Evolutionary conservation across 1,140 invertebrate genomes (phyloP), one percentile per base, ranked within the genome.

Genomic region (Drosophila tropicalis): DNA sequence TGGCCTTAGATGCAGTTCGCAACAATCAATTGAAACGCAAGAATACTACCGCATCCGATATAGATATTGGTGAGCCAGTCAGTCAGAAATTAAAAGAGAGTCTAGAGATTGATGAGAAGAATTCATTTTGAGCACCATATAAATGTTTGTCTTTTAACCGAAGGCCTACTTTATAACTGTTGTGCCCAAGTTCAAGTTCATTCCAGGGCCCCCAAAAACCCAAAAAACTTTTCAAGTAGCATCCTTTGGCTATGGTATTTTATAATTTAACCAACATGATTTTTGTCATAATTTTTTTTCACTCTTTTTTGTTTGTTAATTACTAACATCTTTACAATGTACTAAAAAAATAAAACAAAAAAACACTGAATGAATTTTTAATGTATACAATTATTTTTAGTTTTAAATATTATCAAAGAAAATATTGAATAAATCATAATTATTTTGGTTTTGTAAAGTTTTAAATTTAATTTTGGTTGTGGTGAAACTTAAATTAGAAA

Each of bases 231-330:
- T 13, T 39, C 5, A 5, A 51, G 44, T 51, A 51, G 17, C 44
- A 22, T 12, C 9, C 9, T 17, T 2, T 51, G 44, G 44, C 17
- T 12, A 51, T 22, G 44, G 44, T 51, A 12, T 51, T 22, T 51
- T 12, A 12, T 47, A 19, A 19, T 47, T 47, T 19, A 17, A 15
- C n/a, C 13, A 29, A 17, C 13, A 44, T 47, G 7, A 47, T 47
- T 47, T 64, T 67, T 61, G 19, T 25, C 4, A 29, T n/a, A 0
- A 44, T 29, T 63, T n/a, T 34, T 51, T 51, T 36, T 36, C 7
- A 3, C 34, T 36, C 7, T 36, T 51, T 51, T 47, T 47, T 17
- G 44, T 47, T 47, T 41, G 29, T 29, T 41, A 9, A 47, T 47
- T 47, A 47, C 9, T 47, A 9, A 3, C 19, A 22, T 22, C 17